A percentile compares a stretch with the other conserved stretches of the same genome.
phyloP scores from a whole-genome alignment of 2,113 vertebrate genomes.

The Rhodinocichla rosea region DNA sequence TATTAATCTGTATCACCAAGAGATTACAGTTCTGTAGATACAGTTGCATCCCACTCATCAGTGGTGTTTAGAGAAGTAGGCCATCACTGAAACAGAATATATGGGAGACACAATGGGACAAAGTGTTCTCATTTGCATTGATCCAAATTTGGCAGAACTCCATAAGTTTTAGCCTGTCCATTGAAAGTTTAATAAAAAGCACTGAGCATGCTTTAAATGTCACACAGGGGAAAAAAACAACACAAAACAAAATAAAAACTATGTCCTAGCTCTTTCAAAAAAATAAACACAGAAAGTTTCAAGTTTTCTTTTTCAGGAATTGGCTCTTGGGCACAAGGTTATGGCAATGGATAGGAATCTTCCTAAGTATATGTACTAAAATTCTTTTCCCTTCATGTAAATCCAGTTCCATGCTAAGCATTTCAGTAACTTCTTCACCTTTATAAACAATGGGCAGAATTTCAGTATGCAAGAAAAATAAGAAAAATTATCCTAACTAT shows the following conservation, averaged over 20 bases:
- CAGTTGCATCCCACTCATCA: not conserved
- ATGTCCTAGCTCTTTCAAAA: not conserved
- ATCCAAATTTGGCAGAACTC: constrained; percentile 2
- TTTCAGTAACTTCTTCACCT: not conserved
- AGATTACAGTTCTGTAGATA: not conserved
- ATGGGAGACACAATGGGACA: not conserved
- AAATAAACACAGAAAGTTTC: not conserved
- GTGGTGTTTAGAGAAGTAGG: not conserved
- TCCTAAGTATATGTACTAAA: rapidly evolving
- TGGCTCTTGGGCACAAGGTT: not conserved
- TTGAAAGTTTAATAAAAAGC: not conserved
- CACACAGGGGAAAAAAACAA: not conserved
- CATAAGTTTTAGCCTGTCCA: not conserved
- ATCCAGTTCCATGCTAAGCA: not conserved
- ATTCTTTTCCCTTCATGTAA: not conserved
- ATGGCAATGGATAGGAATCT: not conserved
- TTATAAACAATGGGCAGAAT: not conserved
- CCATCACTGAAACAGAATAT: not conserved
- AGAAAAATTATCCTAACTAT: not conserved
- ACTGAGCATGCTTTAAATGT: not conserved
- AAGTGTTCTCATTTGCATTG: not conserved
- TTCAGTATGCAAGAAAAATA: not conserved
- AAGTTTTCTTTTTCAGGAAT: not conserved
- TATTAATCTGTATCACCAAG: not conserved
- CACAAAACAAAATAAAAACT: not conserved